phyloP scores from a whole-genome alignment of 2,888 invertebrate species.

The Cecidostiba fungosa region DNA sequence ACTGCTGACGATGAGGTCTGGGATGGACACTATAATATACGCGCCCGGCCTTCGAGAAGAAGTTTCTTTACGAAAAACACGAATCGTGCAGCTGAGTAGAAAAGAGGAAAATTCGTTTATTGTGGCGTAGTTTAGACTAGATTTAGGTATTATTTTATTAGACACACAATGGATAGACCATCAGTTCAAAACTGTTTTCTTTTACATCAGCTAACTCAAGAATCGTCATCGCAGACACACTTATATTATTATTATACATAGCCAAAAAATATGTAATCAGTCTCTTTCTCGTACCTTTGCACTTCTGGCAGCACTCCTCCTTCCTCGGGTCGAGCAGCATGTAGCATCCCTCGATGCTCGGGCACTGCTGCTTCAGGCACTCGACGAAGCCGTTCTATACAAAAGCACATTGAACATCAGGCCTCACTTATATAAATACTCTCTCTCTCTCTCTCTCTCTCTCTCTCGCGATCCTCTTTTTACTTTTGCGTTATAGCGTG shows the following conservation, averaged over 20 bases:
- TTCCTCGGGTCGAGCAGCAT: conserved; percentile 87
- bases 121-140: too few species aligned
- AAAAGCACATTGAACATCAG: conserved; percentile 36
- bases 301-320: conserved; percentile 90
- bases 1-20: not conserved
- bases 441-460: too few species aligned
- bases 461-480: conserved; percentile 13
- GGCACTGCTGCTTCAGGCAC: conserved; percentile 90
- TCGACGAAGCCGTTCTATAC: conserved; percentile 94
- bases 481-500: not conserved
- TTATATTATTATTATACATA: too few species aligned
- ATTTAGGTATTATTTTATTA: too few species aligned
- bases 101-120: too few species aligned
- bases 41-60: not conserved
- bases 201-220: too few species aligned
- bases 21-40: not conserved
- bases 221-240: too few species aligned
- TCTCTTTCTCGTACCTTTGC: conserved; percentile 84
- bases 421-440: too few species aligned
- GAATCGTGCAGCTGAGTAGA: too few species aligned
- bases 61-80: not conserved
- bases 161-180: too few species aligned
- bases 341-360: conserved; percentile 92
- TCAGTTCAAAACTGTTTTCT: too few species aligned
- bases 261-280: too few species aligned